phyloP scores from a whole-genome alignment of 2,888 invertebrate species.

The Aspidiotus rigidus region DNA sequence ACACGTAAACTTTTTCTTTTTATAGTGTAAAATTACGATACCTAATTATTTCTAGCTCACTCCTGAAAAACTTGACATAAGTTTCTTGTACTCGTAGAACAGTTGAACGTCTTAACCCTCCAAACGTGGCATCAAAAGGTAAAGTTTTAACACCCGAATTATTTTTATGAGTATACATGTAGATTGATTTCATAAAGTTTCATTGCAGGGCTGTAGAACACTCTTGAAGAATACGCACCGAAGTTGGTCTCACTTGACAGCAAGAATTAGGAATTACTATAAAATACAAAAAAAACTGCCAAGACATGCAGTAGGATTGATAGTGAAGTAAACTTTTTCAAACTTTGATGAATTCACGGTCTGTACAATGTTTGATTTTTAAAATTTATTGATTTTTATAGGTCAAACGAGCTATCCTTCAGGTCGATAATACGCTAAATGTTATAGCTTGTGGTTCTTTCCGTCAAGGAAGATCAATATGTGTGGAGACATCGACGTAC shows the following conservation, averaged over 20 bases:
- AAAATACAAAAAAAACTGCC: conserved; percentile 46
- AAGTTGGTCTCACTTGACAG: conserved; percentile 42
- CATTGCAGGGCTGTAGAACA: conserved; percentile 15
- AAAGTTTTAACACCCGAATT: neutral
- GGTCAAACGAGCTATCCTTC: conserved; percentile 6
- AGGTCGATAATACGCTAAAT: neutral
- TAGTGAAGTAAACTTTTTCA: conserved; percentile 36
- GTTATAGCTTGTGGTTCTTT: conserved; percentile 28
- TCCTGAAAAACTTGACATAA: no score
- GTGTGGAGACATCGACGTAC: conserved; percentile 25
- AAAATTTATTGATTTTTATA: neutral
- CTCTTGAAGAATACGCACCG: conserved; percentile 13
- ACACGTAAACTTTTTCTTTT: no score
- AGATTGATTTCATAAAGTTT: neutral
- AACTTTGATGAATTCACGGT: no score
- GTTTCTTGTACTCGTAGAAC: no score
- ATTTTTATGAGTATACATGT: neutral
- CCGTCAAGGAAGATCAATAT: conserved; percentile 11
- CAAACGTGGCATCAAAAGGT: conserved; percentile 24
- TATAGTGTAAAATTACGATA: no score
- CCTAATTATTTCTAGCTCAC: no score
- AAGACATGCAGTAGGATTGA: conserved; percentile 44
- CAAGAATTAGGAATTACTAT: conserved; percentile 46
- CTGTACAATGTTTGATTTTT: no score
- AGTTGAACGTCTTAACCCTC: no score